Conservation (phyloP, 35 echinoderm and acorn worm species). For the Apostichopus parvimensis region DNA sequence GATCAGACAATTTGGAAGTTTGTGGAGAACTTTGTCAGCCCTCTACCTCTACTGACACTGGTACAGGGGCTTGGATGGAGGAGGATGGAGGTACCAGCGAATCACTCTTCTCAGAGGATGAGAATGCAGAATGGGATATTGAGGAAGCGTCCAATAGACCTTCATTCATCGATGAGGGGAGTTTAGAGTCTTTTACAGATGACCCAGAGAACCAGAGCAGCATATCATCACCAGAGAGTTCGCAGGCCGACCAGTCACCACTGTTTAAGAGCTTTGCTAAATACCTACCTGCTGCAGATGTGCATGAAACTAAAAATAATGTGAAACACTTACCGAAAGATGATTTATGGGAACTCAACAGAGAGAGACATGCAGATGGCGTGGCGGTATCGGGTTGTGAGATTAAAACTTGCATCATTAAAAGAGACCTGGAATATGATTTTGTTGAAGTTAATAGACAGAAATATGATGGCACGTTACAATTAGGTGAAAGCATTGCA, state of each 20-base stretch:
- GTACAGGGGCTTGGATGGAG: not conserved
- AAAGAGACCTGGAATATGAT: no score
- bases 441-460: no score
- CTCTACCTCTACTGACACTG: not conserved
- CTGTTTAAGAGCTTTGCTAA: not conserved
- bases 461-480: no score
- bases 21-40: not conserved
- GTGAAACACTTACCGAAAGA: no score
- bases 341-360: no score
- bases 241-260: not conserved
- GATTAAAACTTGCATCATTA: no score
- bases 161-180: not conserved
- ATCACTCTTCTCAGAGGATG: slow-evolving; percentile 24
- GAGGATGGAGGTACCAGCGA: slow-evolving; percentile 33
- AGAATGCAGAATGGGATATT: not conserved
- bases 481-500: no score
- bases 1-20: not conserved
- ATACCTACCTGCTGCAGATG: not conserved
- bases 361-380: no score
- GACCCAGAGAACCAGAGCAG: not conserved
- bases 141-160: not conserved
- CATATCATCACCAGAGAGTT: not conserved
- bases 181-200: not conserved
- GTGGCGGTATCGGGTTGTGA: no score
- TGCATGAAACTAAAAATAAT: no score